Conservation (phyloP, 1,140 invertebrate genomes). For the Drosophila gunungcola region DNA sequence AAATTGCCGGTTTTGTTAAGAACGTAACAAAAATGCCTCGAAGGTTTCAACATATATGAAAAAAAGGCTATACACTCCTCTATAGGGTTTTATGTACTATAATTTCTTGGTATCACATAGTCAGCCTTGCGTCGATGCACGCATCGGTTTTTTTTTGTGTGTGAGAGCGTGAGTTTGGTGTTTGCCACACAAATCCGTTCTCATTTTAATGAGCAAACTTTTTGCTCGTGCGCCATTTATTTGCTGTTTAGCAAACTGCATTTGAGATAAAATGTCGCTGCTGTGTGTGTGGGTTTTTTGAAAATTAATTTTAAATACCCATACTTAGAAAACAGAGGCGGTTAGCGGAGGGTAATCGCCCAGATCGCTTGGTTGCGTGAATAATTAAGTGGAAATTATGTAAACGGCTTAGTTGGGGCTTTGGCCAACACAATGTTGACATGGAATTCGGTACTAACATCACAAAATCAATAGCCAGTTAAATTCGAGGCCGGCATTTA, state of each 20-base stretch:
- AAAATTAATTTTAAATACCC: constrained; percentile 49
- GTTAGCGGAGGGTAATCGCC: constrained; percentile 33
- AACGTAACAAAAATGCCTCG: no score
- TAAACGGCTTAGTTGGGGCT: constrained; percentile 46
- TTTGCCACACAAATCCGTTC: constrained; percentile 39
- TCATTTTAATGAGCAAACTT: constrained; percentile 79
- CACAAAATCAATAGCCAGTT: constrained; percentile 39
- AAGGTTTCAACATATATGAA: neutral
- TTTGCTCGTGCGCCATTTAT: constrained; percentile 58
- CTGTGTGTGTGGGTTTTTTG: constrained; percentile 21
- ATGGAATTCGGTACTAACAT: constrained; percentile 20
- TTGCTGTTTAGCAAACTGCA: constrained; percentile 64
- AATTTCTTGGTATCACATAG: neutral
- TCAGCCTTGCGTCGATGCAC: constrained; percentile 20
- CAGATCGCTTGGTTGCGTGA: constrained; percentile 33
- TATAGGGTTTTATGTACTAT: neutral
- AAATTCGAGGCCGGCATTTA: constrained; percentile 13
- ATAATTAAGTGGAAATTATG: constrained; percentile 52
- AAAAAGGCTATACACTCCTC: neutral
- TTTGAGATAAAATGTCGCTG: constrained; percentile 33
- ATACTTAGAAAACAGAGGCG: neutral
- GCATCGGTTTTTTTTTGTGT: constrained; percentile 23
- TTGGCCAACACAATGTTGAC: constrained; percentile 35
- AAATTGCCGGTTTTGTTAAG: no score
- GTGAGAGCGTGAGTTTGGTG: constrained; percentile 3